Conservation (phyloP, 2,113 vertebrate species). For the Cyprinodon variegatus region DNA sequence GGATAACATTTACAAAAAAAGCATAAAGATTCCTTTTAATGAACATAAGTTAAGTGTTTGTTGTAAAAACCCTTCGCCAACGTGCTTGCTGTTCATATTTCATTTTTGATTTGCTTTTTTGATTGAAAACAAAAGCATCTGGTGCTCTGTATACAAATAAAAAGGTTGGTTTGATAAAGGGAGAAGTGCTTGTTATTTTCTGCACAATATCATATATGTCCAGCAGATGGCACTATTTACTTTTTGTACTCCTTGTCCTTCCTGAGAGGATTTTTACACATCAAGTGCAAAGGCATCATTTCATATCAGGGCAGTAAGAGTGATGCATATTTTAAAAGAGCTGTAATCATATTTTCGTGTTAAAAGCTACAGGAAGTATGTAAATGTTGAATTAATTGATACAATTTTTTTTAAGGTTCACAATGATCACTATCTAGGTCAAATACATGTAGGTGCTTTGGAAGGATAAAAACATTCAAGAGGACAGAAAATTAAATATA, state of each 20-base stretch:
- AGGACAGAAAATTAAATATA: neutral
- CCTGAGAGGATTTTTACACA: neutral
- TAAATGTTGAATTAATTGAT: neutral
- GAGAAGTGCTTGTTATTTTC: neutral
- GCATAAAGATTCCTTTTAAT: slow-evolving; percentile 3
- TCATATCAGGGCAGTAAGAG: neutral
- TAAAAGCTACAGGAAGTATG: neutral
- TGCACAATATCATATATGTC: neutral
- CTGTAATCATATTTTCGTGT: neutral
- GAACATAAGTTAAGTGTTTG: slow-evolving; percentile 16
- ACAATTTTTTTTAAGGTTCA: neutral
- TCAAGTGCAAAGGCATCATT: neutral
- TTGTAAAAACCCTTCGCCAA: slow-evolving; percentile 20
- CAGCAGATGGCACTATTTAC: slow-evolving; percentile 63
- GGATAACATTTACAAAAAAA: neutral
- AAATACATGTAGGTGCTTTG: neutral
- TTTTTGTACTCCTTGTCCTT: neutral
- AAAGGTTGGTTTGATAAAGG: slow-evolving; percentile 50
- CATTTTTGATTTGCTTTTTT: slow-evolving; percentile 41
- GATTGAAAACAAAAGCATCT: slow-evolving; percentile 30
- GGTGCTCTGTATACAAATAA: slow-evolving; percentile 69
- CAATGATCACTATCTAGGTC: neutral
- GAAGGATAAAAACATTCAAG: neutral
- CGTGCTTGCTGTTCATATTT: slow-evolving; percentile 28
- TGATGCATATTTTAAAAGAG: neutral